Base-by-base conservation (phyloP, 37 sponge, comb jelly and placozoan genomes). In the Halichondria panicea region DNA sequence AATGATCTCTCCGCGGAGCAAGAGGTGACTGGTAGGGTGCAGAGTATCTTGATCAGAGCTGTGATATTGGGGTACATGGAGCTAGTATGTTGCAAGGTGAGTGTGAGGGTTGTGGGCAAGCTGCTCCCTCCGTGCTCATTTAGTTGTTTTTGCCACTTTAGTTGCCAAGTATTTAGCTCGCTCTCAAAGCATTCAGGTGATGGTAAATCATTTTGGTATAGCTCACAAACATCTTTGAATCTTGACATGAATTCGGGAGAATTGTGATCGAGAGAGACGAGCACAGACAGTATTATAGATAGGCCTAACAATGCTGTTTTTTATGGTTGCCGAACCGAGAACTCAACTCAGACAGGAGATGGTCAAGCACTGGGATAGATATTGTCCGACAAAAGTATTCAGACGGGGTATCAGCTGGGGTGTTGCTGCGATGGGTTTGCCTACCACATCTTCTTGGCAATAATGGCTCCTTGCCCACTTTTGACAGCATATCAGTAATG, bases 361-460 rank as follows among this genome's bases (percentile, higher is more conserved):
- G 68, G 44, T 68, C 44, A 68, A 68, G 68, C 44, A 68, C 3
- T 28, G 68, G 68, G 68, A 68, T 63, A n/a, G 15, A n/a, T 53
- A 52, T 71, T 21, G n/a, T 50, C 30, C 55, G 71, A 37, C 71
- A 50, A 38, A 33, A 71, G 64, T 43, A 61, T 38, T 81, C 66
- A 50, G 67, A 64, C 72, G 82, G 82, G 52, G 82, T 81, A 56
- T 72, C 64, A 63, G 74, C 74, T 42, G 73, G 66, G 24, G 41
- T 63, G 61, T 72, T 81, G 43, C 73, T 81, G 38, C 66, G n/a
- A 43, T 81, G 67, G 31, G 39, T 63, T 81, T 81, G 74, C 22
- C 72, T 25, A 33, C 77, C 71, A 71, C 85, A 84, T 69, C 63
- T 68, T 37, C 85, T 40, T 55, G 85, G 72, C 37, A 84, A 46